Conservation (phyloP, 2,888 invertebrate species). For the Drosophila eohydei region DNA sequence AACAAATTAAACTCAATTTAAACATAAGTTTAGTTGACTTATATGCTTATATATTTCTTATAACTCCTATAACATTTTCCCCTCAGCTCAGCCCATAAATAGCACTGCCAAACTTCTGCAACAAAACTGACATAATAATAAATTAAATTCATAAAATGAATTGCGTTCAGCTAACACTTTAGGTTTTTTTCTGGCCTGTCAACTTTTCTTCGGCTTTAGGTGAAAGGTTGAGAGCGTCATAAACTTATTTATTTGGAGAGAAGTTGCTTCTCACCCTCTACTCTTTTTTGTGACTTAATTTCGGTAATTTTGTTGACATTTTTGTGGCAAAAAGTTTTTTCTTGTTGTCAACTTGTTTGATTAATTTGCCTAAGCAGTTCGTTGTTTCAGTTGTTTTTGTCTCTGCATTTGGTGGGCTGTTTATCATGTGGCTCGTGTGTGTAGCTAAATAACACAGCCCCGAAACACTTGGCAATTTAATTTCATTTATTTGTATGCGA, state of each 20-base stretch:
- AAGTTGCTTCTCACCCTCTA: slow-evolving; percentile 14
- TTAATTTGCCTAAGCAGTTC: slow-evolving; percentile 51
- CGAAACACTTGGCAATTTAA: slow-evolving; percentile 33
- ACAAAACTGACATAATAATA: slow-evolving; percentile 39
- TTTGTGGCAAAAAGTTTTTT: slow-evolving; percentile 40
- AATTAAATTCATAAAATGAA: slow-evolving; percentile 42
- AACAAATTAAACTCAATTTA: neutral
- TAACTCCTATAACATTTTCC: neutral
- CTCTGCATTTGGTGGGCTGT: slow-evolving; percentile 31
- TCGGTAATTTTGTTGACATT: slow-evolving; percentile 53
- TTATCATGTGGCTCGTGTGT: slow-evolving; percentile 40
- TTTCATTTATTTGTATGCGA: slow-evolving; percentile 42
- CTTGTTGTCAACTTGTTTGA: slow-evolving; percentile 40
- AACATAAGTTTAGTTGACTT: too few species aligned
- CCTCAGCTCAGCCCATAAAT: neutral
- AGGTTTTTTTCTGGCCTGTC: neutral
- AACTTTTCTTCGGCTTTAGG: neutral
- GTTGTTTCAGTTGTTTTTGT: slow-evolving; percentile 7
- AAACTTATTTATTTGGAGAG: slow-evolving; percentile 3
- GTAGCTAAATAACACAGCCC: slow-evolving; percentile 18
- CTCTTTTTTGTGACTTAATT: slow-evolving; percentile 31
- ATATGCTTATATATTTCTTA: neutral
- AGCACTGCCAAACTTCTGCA: slow-evolving; percentile 18
- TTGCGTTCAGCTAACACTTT: slow-evolving; percentile 20
- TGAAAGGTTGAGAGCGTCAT: neutral